Evolutionary conservation across 2,113 vertebrate species (phyloP).

Genomic region (Melanotaenia duboulayi): DNA sequence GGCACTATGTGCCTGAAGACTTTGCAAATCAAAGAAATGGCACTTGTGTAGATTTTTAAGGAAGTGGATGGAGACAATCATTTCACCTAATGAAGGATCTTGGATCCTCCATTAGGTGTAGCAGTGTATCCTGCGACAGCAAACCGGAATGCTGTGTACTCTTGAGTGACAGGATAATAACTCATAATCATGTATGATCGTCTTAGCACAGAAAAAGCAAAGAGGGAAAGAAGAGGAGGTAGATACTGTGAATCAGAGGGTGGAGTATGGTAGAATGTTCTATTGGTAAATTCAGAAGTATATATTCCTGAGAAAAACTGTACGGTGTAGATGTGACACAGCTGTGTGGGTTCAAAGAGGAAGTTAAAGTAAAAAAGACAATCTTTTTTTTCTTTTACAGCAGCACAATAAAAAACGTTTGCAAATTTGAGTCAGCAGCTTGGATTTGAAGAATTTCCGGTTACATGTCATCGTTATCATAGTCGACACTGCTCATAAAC

Average conservation of each 20-base stretch:
- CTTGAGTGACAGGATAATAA: constrained; percentile 33
- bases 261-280: constrained; percentile 20
- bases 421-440: too few species aligned
- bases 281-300: constrained; percentile 28
- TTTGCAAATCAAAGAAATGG: constrained; percentile 39
- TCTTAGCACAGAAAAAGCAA: neutral
- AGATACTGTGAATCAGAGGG: neutral
- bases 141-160: neutral
- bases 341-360: constrained; percentile 24
- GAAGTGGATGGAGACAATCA: constrained; percentile 32
- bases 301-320: neutral
- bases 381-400: neutral
- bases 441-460: too few species aligned
- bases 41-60: constrained; percentile 32
- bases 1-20: constrained; percentile 34
- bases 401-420: neutral
- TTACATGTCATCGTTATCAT: too few species aligned
- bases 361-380: constrained; percentile 8
- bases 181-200: constrained; percentile 9
- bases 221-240: neutral
- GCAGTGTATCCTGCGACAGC: constrained; percentile 4
- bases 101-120: constrained; percentile 38
- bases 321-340: neutral
- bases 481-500: too few species aligned
- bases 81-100: constrained; percentile 41